Base-by-base conservation (phyloP, 2,797 vertebrate genomes). In the Euthynnus affinis region DNA sequence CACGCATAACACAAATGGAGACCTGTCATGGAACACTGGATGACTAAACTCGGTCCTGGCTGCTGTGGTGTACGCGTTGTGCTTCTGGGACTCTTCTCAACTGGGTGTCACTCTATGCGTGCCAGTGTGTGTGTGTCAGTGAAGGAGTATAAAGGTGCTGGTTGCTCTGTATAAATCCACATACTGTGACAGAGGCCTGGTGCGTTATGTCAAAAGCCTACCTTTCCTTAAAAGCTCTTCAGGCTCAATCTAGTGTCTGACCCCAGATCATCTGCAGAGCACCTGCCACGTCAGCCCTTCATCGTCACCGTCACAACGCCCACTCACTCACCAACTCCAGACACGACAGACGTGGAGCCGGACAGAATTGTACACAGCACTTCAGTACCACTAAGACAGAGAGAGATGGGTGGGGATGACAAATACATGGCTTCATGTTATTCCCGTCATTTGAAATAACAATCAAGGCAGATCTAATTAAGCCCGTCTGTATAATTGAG, bases 401-500 rank as follows among this genome's bases (percentile, higher is more conserved):
- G 14, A 76, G 77, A 69, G 78, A 87, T 83, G 90, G 91, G 88
- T 82, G 90, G 86, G 81, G 74, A 90, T 79, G 77, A 88, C 87
- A 85, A 84, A 89, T 79, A 87, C 84, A 84, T 76, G 62, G 67
- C 71, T 83, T 68, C 81, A 85, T 86, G 92, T 87, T 90, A 91
- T 93, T 93, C 88, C 83, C 76, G 87, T 92, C 93, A 87, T 89
- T 92, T 90, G 84, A 91, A 94, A 92, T 85, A 92, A 89, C 89
- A 94, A 93, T 92, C 92, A 91, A 87, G 85, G 87, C 59, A 94
- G 89, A 95, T 95, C 88, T 80, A 96, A 95, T 95, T 95, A 93
- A 90, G 87, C 56, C 25, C 6, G 81, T 72, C 90, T 92, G 87
- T 87, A 87, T 91, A 94, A 93, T 88, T 91, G 88, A 92, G 89